Percentiles rank a stretch among this genome's conserved stretches.
phyloP scores from a whole-genome alignment of 2,113 vertebrate genomes.

The Grus americana region DNA sequence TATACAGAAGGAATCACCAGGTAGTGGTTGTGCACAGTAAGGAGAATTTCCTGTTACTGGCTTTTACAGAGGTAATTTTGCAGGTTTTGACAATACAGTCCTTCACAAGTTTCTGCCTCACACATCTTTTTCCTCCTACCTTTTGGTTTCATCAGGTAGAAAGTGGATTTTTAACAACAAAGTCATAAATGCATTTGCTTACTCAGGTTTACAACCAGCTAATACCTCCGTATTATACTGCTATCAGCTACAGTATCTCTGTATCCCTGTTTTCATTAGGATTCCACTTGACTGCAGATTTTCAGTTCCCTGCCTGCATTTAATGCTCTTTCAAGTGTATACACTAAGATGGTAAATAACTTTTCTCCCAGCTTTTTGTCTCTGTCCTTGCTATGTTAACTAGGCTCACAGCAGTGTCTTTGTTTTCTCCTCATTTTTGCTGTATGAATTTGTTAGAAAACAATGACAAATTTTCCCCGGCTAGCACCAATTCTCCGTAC shows the following conservation, averaged over 20 bases:
- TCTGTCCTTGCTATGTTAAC: neutral
- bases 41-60: neutral
- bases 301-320: neutral
- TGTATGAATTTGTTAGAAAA: neutral
- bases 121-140: neutral
- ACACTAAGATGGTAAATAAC: neutral
- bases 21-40: neutral
- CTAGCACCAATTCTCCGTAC: neutral
- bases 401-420: neutral
- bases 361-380: neutral
- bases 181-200: neutral
- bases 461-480: neutral
- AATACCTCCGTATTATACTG: neutral
- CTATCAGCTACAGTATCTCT: neutral
- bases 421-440: neutral
- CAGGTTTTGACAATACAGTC: neutral
- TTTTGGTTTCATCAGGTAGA: neutral
- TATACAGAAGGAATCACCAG: neutral
- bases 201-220: neutral
- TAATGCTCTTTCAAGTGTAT: neutral
- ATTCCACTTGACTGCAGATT: neutral
- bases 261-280: neutral
- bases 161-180: neutral
- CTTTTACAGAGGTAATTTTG: neutral
- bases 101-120: neutral